Evolutionary conservation across 2,113 vertebrate genomes (phyloP).

Genomic region (Ibidorhyncha struthersii): DNA sequence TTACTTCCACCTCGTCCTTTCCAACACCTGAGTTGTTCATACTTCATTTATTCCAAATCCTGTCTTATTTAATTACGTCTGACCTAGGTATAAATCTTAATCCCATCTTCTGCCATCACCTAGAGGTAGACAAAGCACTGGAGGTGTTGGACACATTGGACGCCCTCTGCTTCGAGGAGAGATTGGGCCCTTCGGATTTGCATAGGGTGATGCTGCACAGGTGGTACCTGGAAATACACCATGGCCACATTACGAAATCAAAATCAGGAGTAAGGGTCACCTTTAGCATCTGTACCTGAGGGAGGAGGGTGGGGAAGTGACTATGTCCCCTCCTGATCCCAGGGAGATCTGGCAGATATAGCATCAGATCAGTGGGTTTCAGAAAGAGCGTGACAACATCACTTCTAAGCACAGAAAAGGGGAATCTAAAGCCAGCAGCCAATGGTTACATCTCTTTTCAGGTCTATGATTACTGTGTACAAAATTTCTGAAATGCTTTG

Average conservation of each 20-base stretch:
- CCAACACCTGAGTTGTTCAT: not conserved
- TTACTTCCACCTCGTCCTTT: not conserved
- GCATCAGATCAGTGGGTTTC: not conserved
- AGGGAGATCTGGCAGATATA: not conserved
- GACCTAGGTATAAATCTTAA: not conserved
- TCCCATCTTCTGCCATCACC: not conserved
- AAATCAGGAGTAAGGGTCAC: not conserved
- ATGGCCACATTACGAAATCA: fast-evolving
- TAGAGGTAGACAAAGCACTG: not conserved
- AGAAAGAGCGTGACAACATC: not conserved
- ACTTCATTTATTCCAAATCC: not conserved
- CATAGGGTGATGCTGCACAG: not conserved
- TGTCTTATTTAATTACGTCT: not conserved
- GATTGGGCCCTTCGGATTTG: not conserved
- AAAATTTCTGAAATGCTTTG: not conserved
- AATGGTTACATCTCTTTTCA: not conserved
- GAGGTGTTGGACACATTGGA: not conserved
- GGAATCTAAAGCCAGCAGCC: not conserved
- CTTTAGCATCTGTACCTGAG: not conserved
- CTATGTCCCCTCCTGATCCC: not conserved
- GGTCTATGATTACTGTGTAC: not conserved
- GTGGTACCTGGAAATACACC: not conserved
- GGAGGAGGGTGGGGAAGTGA: not conserved
- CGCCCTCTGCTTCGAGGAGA: not conserved
- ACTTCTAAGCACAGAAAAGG: not conserved